Evolutionary conservation across 35 echinoderm and acorn worm genomes (phyloP).

Genomic region (Holothuria glaberrima): DNA sequence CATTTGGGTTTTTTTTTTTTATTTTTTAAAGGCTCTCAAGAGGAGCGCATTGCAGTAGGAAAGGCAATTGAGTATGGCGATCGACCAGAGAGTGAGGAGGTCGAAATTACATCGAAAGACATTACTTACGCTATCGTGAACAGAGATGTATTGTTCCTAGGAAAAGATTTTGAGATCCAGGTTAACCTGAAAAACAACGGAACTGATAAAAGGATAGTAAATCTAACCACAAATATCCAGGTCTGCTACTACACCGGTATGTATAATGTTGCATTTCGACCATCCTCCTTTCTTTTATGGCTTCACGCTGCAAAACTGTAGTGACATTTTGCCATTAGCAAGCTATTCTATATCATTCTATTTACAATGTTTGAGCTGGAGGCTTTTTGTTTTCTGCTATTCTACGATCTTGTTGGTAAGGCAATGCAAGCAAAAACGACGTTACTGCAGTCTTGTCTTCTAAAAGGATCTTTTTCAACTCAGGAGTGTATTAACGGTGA

Average conservation of each 20-base stretch:
- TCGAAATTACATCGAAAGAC: conserved; percentile 8
- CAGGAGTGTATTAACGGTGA: too few species aligned
- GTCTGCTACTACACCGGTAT: conserved; percentile 48
- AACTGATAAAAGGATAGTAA: not conserved
- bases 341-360: too few species aligned
- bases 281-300: too few species aligned
- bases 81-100: conserved; percentile 31
- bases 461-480: too few species aligned
- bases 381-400: too few species aligned
- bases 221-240: conserved; percentile 10
- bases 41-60: conserved; percentile 24
- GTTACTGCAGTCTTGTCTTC: too few species aligned
- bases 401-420: too few species aligned
- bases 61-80: conserved; percentile 33
- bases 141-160: conserved; percentile 15
- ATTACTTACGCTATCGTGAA: not conserved
- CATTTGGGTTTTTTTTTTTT: too few species aligned
- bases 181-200: conserved; percentile 16
- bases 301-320: too few species aligned
- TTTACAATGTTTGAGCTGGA: too few species aligned
- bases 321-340: too few species aligned
- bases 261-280: not conserved
- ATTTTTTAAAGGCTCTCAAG: conserved; percentile 20
- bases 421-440: too few species aligned
- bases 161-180: conserved; percentile 20